Evolutionary conservation across 2,888 invertebrate genomes (phyloP), one percentile per base, ranked within the genome.

Genomic region (Parascotia fuliginaria): DNA sequence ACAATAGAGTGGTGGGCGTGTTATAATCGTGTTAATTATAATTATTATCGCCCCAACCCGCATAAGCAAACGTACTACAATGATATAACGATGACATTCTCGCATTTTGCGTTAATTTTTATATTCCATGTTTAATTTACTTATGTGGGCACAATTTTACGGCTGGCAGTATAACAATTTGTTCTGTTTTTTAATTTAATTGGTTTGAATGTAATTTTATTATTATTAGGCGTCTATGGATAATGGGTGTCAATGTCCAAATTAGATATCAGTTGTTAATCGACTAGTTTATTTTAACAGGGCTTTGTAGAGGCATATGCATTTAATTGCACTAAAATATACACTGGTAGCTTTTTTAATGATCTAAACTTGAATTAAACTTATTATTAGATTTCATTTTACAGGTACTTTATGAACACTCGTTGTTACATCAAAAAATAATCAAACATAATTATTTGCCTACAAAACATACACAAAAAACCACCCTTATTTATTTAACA

Each of bases 11-110:
- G 56, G 70, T 65, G 67, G 73, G 73, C 70, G 71, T 59, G 47
- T 50, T 53, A 65, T 70, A 74, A 72, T 75, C 56, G 65, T 41
- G 65, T 71, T 79, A 76, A 65, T 64, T 62, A 62, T 58, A 44
- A 44, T 51, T 51, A 79, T 74, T 77, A 75, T 65, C 43, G 50
- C 60, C 66, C 72, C 63, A 64, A 60, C 75, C 75, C 76, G 75
- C 64, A 70, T 63, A 51, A 52, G 47, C 60, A 63, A 61, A 63
- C 61, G 53, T 65, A 58, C n/a, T n/a, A n/a, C 53, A 60, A 54
- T 70, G 38, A 57, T 60, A 60, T 52, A 49, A 55, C 50, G 45
- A 64, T 66, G 67, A 56, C 61, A 66, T 59, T 59, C 55, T 58
- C 40, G 67, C 54, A 60, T 61, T 66, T 69, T 22, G 58, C 55